These are phyloP conservation scores for Antrozous pallidus DNA, from an alignment of 2,797 vertebrate species.

Conservation along the genomic window DNA sequence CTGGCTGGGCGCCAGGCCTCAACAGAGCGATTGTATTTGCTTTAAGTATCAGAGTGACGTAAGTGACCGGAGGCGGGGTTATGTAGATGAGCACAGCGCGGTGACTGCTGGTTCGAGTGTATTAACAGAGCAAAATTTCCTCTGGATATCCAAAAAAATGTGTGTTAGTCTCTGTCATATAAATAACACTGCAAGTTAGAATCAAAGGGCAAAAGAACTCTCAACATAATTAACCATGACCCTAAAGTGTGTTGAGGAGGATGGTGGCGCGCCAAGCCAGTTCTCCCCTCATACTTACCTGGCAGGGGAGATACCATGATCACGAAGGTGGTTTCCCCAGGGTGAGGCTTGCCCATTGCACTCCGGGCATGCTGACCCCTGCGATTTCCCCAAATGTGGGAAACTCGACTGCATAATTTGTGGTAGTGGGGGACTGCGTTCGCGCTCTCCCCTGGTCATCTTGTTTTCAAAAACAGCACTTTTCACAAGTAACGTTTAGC, in stretches of 20 bases:
- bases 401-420: slow-evolving; percentile 22
- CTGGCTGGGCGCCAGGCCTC: not conserved
- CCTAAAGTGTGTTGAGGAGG: rapidly evolving
- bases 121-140: not conserved
- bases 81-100: not conserved
- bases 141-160: not conserved
- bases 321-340: slow-evolving; percentile 47
- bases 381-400: slow-evolving; percentile 44
- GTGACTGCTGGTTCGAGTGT: not conserved
- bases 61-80: not conserved
- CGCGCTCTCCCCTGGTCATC: not conserved
- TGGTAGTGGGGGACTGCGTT: slow-evolving; percentile 50
- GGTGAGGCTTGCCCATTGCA: slow-evolving; percentile 43
- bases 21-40: not conserved
- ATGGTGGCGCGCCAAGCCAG: rapidly evolving
- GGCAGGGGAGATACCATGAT: not conserved
- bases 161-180: not conserved
- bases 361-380: slow-evolving; percentile 13
- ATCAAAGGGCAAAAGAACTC: rapidly evolving
- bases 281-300: rapidly evolving
- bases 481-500: too few species aligned
- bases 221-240: not conserved
- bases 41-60: not conserved
- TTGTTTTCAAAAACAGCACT: not conserved
- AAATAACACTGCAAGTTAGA: not conserved